These are phyloP conservation scores for Nycteola revayana DNA, from an alignment of 2,888 invertebrate genomes.

Conservation along the genomic window DNA sequence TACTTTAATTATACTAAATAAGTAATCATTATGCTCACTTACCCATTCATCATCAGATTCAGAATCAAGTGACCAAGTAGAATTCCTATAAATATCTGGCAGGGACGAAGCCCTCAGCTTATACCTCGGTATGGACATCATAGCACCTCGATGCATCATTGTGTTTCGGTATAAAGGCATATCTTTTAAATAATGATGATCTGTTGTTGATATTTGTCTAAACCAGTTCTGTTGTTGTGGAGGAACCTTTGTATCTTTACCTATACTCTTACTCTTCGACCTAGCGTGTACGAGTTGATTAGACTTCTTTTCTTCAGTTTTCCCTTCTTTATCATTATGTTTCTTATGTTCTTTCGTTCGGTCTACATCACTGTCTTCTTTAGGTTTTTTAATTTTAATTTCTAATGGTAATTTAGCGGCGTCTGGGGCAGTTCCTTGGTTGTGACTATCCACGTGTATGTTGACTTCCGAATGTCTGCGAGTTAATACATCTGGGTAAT, in stretches of 20 bases:
- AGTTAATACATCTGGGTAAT: slow-evolving; percentile 85
- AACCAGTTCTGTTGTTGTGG: slow-evolving; percentile 49
- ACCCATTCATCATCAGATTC: slow-evolving; percentile 85
- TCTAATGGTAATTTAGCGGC: slow-evolving; percentile 55
- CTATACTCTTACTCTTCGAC: slow-evolving; percentile 19
- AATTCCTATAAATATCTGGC: slow-evolving; percentile 93
- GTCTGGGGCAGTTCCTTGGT: slow-evolving; percentile 31
- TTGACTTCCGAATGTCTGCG: slow-evolving; percentile 84
- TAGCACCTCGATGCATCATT: slow-evolving; percentile 92
- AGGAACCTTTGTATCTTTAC: slow-evolving; percentile 19
- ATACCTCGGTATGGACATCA: slow-evolving; percentile 91
- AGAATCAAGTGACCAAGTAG: slow-evolving; percentile 86
- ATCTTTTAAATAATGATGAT: slow-evolving; percentile 86
- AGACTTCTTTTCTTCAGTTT: slow-evolving; percentile 19
- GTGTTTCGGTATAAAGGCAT: slow-evolving; percentile 88
- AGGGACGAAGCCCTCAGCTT: slow-evolving; percentile 91
- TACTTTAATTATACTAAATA: too few species aligned
- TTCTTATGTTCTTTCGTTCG: slow-evolving; percentile 16
- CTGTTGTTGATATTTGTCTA: slow-evolving; percentile 78
- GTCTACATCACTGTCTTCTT: slow-evolving; percentile 23
- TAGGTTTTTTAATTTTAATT: slow-evolving; percentile 46
- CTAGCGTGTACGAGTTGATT: too few species aligned
- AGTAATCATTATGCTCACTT: slow-evolving; percentile 52
- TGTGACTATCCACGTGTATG: slow-evolving; percentile 57
- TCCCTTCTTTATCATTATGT: slow-evolving; percentile 9